These are phyloP conservation scores for Leptopilina syphax DNA, from an alignment of 2,888 invertebrate species.

Conservation along the genomic window DNA sequence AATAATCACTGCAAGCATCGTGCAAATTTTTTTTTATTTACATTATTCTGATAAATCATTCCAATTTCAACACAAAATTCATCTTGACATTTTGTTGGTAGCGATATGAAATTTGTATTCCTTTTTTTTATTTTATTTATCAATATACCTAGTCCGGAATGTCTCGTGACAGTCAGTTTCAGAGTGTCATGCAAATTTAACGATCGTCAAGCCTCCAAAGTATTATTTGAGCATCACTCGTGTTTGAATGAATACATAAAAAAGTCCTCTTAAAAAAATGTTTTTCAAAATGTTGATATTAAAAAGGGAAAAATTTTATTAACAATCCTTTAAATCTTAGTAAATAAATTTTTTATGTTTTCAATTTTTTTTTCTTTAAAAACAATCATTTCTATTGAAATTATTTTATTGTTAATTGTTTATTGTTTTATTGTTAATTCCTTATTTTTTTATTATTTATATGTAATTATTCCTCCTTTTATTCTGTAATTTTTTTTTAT, in stretches of 20 bases:
- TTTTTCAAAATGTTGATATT: too few relatives aligned
- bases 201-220: slow-evolving; percentile 50
- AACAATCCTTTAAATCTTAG: too few relatives aligned
- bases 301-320: too few relatives aligned
- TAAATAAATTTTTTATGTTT: too few relatives aligned
- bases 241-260: neutral
- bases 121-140: slow-evolving; percentile 24
- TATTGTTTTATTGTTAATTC: too few relatives aligned
- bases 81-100: slow-evolving; percentile 16
- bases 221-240: slow-evolving; percentile 49
- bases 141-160: slow-evolving; percentile 45
- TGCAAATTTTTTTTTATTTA: neutral
- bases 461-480: too few relatives aligned
- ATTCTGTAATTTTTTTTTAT: too few relatives aligned
- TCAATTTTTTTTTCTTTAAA: too few relatives aligned
- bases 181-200: slow-evolving; percentile 57
- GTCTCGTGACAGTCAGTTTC: slow-evolving; percentile 47
- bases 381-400: too few relatives aligned
- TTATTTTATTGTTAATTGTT: too few relatives aligned
- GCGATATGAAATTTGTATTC: neutral
- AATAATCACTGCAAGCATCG: slow-evolving; percentile 16
- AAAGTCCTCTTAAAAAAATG: too few relatives aligned
- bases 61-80: neutral
- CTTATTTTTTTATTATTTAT: too few relatives aligned
- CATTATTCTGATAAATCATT: neutral